A percentile compares a stretch with the other conserved stretches of the same genome.
Conservation (phyloP, 2,113 vertebrate genomes). For the Alaudala cheleensis region DNA sequence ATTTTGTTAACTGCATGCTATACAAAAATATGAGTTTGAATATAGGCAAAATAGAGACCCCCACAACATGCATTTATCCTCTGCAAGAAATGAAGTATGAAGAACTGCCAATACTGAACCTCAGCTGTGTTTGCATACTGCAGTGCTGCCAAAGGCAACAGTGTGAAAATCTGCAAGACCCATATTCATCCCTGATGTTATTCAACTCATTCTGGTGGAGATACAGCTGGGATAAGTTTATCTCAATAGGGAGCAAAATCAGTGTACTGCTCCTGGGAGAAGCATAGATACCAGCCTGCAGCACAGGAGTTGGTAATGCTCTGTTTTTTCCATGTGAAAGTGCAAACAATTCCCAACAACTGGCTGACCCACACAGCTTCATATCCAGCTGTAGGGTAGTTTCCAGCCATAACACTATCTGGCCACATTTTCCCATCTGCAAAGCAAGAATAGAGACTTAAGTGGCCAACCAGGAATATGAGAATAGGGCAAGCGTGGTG, state of each 20-base stretch:
- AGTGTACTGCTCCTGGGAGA: background rate
- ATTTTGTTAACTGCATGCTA: background rate
- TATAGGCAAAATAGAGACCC: background rate
- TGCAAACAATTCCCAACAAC: background rate
- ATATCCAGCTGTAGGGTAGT: background rate
- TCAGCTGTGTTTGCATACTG: background rate
- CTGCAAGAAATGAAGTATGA: background rate
- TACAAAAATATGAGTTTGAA: background rate
- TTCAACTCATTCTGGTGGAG: background rate
- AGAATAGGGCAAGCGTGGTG: background rate
- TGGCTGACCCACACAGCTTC: background rate
- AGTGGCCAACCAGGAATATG: background rate
- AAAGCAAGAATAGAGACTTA: background rate
- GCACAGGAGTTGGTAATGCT: background rate
- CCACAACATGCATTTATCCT: background rate
- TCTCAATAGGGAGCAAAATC: background rate
- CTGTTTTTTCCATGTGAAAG: background rate
- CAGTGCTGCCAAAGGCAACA: constrained; percentile 22
- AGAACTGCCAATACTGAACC: background rate
- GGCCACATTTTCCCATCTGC: background rate
- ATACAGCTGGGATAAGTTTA: background rate
- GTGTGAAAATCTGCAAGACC: background rate
- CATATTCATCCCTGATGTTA: background rate
- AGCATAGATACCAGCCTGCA: background rate
- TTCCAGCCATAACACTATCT: background rate